Percentiles rank a stretch among this genome's conserved stretches.
phyloP scores from a whole-genome alignment of 1,140 invertebrate genomes.

The Potamilus streckersoni region DNA sequence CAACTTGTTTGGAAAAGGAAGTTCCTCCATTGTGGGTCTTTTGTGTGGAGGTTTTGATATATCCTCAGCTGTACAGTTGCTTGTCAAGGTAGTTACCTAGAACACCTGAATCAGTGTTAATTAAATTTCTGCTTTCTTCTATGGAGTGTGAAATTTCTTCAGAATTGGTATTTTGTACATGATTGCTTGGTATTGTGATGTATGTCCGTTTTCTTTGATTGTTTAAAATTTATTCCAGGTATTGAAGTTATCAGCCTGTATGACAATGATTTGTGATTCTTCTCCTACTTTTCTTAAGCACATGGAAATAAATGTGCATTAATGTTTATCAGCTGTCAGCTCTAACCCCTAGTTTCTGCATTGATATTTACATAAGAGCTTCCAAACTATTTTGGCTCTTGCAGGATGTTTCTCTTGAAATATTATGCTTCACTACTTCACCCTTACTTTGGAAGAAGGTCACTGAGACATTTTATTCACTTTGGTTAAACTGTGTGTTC shows the following conservation, averaged over 20 bases:
- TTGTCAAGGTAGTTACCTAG: conserved; percentile 40
- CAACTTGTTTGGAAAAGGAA: conserved; percentile 37
- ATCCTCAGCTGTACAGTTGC: conserved; percentile 45
- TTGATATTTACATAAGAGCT: neutral
- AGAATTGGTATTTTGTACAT: no score
- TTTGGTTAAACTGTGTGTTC: no score
- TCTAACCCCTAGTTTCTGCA: neutral
- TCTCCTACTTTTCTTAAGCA: no score
- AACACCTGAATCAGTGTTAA: no score
- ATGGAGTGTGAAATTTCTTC: no score
- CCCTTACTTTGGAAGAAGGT: no score
- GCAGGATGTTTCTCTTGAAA: neutral
- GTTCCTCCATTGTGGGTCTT: conserved; percentile 44
- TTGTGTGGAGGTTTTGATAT: conserved; percentile 52
- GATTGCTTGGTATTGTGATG: conserved; percentile 4
- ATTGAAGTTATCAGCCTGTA: neutral
- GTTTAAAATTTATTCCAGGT: conserved; percentile 39
- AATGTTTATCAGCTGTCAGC: neutral
- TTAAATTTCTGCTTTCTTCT: no score
- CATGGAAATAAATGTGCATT: neutral
- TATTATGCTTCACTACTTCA: no score
- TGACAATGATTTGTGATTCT: no score
- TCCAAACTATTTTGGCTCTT: neutral
- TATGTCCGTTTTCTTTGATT: conserved; percentile 35
- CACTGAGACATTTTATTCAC: no score